Base-by-base conservation (phyloP, 1,140 invertebrate genomes). In the Ostrea edulis region DNA sequence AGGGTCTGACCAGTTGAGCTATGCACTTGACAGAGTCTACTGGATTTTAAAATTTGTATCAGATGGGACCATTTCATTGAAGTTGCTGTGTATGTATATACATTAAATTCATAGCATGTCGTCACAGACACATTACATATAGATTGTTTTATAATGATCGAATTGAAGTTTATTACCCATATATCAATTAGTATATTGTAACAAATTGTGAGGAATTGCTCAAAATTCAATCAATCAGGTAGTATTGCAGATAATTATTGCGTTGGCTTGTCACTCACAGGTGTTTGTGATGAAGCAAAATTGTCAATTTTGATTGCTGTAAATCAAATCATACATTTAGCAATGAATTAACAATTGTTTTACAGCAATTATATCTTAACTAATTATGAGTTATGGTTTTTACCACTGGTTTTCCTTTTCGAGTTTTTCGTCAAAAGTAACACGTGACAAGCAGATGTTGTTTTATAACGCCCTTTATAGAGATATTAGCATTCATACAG, bases 281-380 rank as follows among this genome's bases (percentile, higher is more conserved):
- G 68, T 77, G 68, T 77, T 77, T 14, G 17, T 22, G 68, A 29
- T 77, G 14, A 35, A 77, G 29, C 9, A 77, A 14, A 12, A 25
- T 25, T 35, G 68, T 14, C 29, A 29, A 29, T 29, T 35, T 77
- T 25, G 22, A 77, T 35, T 35, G 68, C 22, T 25, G 65, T 68
- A 68, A 68, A 68, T 68, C 22, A 68, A 22, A 25, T n/a, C 11
- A 77, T 77, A 25, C 12, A 35, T 77, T 77, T 77, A 25, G 29
- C 68, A 29, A 77, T 25, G 25, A 77, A 77, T 77, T 77, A 25
- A 77, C 68, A 35, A 77, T 77, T 35, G 29, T 25, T 77, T 77
- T 77, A 12, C 25, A 77, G 3, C 68, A 35, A 77, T 77, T 20
- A 12, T 77, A 12, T 77, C 29, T 25, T 12, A 77, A 29, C 25